A percentile compares a stretch with the other conserved stretches of the same genome.
Conservation (phyloP, 92 coral and sea anemone genomes). For the Nematostella vectensis region DNA sequence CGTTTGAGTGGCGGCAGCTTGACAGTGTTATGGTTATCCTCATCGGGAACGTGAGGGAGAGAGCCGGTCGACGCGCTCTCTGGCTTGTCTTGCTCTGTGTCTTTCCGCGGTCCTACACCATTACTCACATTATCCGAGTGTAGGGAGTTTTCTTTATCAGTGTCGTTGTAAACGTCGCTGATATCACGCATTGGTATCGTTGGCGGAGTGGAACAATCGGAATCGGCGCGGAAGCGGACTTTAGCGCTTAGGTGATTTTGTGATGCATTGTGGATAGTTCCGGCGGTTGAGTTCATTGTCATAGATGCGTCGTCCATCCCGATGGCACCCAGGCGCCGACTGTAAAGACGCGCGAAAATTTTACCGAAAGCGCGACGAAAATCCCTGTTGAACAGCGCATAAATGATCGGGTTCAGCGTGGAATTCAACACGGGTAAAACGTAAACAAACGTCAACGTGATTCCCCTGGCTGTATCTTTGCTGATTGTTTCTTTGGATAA, state of each 20-base stretch:
- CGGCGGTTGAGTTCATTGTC: background rate
- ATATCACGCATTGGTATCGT: conserved; percentile 7
- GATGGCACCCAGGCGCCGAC: conserved; percentile 21
- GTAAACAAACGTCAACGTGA: conserved; percentile 40
- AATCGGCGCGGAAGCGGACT: conserved; percentile 4
- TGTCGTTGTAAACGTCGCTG: conserved; percentile 1
- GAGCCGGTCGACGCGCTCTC: too few relatives aligned
- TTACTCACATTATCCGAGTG: background rate
- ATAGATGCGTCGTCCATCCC: conserved; percentile 10
- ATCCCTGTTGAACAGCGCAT: conserved; percentile 69
- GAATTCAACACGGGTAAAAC: conserved; percentile 60
- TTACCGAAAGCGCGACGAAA: conserved; percentile 52
- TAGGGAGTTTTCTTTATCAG: background rate
- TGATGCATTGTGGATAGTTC: too few relatives aligned
- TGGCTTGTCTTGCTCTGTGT: too few relatives aligned
- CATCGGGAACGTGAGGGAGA: too few relatives aligned
- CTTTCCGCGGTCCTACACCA: too few relatives aligned
- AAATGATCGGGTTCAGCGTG: conserved; percentile 67
- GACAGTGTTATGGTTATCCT: too few relatives aligned
- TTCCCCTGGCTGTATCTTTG: background rate
- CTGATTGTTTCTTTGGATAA: too few relatives aligned
- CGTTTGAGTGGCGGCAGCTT: too few relatives aligned
- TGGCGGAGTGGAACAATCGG: conserved; percentile 12
- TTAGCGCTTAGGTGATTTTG: background rate
- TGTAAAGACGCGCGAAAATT: conserved; percentile 14